A percentile compares a stretch with the other conserved stretches of the same genome.
Conservation (phyloP, 64 coral and sea anemone genomes). For the Montipora sp. region DNA sequence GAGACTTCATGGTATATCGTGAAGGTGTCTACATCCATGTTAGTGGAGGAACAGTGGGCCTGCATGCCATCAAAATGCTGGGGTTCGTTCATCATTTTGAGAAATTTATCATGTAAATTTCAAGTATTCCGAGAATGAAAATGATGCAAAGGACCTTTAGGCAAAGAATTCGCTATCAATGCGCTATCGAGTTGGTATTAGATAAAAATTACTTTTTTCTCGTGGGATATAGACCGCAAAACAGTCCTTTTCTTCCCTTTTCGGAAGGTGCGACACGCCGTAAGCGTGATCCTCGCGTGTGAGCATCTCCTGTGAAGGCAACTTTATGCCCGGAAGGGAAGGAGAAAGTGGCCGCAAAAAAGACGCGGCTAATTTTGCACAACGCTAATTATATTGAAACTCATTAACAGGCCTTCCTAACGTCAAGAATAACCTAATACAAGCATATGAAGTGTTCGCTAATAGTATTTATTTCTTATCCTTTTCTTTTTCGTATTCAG, state of each 20-base stretch:
- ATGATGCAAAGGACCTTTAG: not conserved
- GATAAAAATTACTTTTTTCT: too few species aligned
- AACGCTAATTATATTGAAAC: too few species aligned
- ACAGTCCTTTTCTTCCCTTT: too few species aligned
- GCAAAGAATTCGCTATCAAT: not conserved
- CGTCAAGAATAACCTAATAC: not conserved
- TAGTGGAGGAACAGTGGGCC: slow-evolving; percentile 31
- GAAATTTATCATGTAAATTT: not conserved
- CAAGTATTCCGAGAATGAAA: not conserved
- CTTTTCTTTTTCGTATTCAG: not conserved
- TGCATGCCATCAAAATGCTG: slow-evolving; percentile 88
- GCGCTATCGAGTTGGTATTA: too few species aligned
- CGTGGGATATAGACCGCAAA: too few species aligned
- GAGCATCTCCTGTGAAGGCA: too few species aligned
- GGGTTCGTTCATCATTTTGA: slow-evolving; percentile 46
- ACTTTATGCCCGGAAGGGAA: too few species aligned
- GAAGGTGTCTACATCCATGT: slow-evolving; percentile 68
- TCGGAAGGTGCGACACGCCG: too few species aligned
- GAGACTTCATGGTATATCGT: slow-evolving; percentile 72
- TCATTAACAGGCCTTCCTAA: too few species aligned
- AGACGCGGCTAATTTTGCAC: too few species aligned
- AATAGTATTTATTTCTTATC: not conserved
- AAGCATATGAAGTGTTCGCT: not conserved
- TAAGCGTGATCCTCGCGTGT: too few species aligned
- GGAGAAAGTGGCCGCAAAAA: too few species aligned